Evolutionary conservation across 1,140 invertebrate species (phyloP).

Genomic region (Sarcophaga bullata): DNA sequence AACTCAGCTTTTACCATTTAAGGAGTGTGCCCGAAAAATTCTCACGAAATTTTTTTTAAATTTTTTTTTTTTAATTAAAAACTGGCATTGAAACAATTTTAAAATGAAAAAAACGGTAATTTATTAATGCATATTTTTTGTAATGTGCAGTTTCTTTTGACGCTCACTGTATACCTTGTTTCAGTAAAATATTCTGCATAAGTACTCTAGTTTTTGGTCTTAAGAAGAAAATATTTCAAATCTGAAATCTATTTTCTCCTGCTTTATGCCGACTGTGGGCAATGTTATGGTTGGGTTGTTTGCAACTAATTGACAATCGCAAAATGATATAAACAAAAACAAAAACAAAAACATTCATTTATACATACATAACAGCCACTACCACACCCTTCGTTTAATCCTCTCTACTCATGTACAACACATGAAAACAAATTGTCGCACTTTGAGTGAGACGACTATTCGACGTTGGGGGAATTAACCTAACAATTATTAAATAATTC

Average conservation of each 20-base stretch:
- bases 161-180: too few species aligned
- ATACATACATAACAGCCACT: not conserved
- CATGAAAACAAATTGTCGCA: not conserved
- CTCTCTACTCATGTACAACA: not conserved
- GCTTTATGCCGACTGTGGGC: not conserved
- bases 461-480: conserved; percentile 31
- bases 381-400: not conserved
- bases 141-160: too few species aligned
- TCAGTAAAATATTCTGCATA: too few species aligned
- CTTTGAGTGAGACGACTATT: conserved; percentile 20
- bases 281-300: not conserved
- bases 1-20: too few species aligned
- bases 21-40: too few species aligned
- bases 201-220: too few species aligned
- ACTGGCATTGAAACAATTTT: too few species aligned
- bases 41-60: too few species aligned
- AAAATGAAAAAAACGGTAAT: too few species aligned
- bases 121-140: too few species aligned
- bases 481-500: conserved; percentile 31
- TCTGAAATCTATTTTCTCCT: not conserved
- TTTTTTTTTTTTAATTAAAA: too few species aligned
- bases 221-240: not conserved
- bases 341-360: not conserved
- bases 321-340: not conserved
- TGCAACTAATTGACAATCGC: conserved; percentile 32